These are phyloP conservation scores for Pinna nobilis DNA, from an alignment of 1,140 invertebrate species.

Conservation along the genomic window DNA sequence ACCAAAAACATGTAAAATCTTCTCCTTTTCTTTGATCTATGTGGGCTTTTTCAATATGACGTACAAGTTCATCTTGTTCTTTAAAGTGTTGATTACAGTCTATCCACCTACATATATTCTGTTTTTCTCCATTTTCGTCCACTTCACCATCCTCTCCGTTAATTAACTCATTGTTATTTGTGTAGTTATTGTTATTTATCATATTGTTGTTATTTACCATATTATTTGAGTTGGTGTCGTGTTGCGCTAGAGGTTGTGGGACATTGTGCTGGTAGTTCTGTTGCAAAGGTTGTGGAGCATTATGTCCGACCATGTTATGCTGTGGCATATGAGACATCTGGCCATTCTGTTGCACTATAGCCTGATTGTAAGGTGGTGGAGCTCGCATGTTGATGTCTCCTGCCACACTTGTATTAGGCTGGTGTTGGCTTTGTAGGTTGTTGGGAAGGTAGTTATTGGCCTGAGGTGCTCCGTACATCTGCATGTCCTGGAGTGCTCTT, in stretches of 20 bases:
- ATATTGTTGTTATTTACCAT: constrained; percentile 55
- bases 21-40: constrained; percentile 92
- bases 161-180: constrained; percentile 37
- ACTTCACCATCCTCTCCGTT: constrained; percentile 50
- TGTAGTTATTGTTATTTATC: constrained; percentile 44
- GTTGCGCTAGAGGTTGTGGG: constrained; percentile 46
- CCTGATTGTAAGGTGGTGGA: constrained; percentile 70
- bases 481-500: constrained; percentile 49
- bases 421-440: constrained; percentile 28
- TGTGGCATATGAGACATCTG: constrained; percentile 14
- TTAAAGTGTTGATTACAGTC: constrained; percentile 87
- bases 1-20: constrained; percentile 93
- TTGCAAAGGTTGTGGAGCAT: constrained; percentile 38
- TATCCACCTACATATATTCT: constrained; percentile 85
- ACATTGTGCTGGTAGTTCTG: constrained; percentile 45
- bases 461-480: constrained; percentile 41
- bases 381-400: constrained; percentile 51
- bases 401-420: constrained; percentile 30
- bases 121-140: constrained; percentile 63
- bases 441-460: constrained; percentile 33
- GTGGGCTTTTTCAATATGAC: constrained; percentile 93
- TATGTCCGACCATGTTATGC: constrained; percentile 1
- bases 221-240: constrained; percentile 42
- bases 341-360: constrained; percentile 56
- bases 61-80: constrained; percentile 87